phyloP scores from a whole-genome alignment of 1,140 invertebrate genomes.

The Brachionus calyciflorus region DNA sequence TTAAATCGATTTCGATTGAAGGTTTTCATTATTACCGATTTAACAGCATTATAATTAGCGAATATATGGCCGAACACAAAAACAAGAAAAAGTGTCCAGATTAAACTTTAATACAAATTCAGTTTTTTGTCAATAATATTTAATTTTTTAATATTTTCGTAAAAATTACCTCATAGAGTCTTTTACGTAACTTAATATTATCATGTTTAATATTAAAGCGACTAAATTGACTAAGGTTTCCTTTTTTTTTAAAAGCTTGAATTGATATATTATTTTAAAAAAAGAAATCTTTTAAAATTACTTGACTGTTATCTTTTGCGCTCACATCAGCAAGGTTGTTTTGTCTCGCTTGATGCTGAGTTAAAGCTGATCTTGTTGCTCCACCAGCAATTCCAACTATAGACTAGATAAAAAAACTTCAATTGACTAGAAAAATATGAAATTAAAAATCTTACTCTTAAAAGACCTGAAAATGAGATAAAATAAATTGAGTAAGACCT shows the following conservation, averaged over 20 bases:
- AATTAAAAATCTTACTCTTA: conserved; percentile 33
- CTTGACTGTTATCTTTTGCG: conserved; percentile 89
- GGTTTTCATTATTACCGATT: conserved; percentile 34
- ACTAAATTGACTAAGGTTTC: conserved; percentile 48
- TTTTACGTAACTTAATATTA: conserved; percentile 39
- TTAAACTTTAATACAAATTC: conserved; percentile 39
- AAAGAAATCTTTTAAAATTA: not conserved
- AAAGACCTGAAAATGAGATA: conserved; percentile 43
- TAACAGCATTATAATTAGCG: conserved; percentile 39
- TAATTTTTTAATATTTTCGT: not conserved
- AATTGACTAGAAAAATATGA: not conserved
- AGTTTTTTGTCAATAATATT: too few relatives aligned
- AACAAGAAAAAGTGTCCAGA: conserved; percentile 6
- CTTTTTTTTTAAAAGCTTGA: not conserved
- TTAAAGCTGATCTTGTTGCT: conserved; percentile 83
- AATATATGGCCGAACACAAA: conserved; percentile 29
- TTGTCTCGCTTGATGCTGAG: conserved; percentile 79
- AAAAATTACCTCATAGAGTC: conserved; percentile 31
- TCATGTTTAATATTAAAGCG: conserved; percentile 45
- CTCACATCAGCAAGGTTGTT: conserved; percentile 88
- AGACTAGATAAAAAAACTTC: conserved; percentile 52
- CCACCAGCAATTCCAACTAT: conserved; percentile 81
- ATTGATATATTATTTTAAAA: not conserved
- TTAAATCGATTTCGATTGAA: conserved; percentile 34
- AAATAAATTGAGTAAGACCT: conserved; percentile 52